Base-by-base conservation (phyloP, 2,888 invertebrate genomes). In the Xestia c-nigrum region DNA sequence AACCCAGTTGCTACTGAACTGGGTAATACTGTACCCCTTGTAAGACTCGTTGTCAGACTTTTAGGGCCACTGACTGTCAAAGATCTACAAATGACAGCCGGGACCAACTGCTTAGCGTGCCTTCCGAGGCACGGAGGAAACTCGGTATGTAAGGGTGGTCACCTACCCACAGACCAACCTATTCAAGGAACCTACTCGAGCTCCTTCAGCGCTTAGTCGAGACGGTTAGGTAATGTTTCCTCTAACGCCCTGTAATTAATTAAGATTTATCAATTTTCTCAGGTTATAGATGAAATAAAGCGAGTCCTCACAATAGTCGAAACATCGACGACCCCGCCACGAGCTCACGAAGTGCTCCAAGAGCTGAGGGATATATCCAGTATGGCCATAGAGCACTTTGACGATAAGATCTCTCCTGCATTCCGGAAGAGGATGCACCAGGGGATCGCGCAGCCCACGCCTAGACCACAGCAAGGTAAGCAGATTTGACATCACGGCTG, bases 341-440 rank as follows among this genome's bases (percentile, higher is more conserved):
- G 98, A 1, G 98, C 98, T 0, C 98, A 98, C 91, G 99, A 99
- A 90, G 97, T 98, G 16, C 94, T 99, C 0, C 99, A 99, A 91
- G 99, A 99, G 91, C 91, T 99, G 12, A 96, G 99, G 0, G 99
- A 99, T 89, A 98, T 99, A 82, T 99, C 99, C 55, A 99, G 99
- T 80, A 99, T 99, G 99, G 99, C 99, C 0, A 99, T 99, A 97
- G 99, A 99, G 91, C 99, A 99, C 93, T 99, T 99, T 92, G 99
- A 99, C 91, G 99, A 99, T 90, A 98, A 98, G 91, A 98, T 99
- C 90, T 95, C 95, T 0, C 95, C 96, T 0, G 95, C 92, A 0
- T 94, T 96, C 83, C 82, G 96, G 38, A 94, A 93, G 87, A 89
- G 87, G 10, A 76, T 96, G 81, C 95, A 95, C 64, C 93, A 94